Conservation (phyloP, 2,113 vertebrate genomes). For the Microtus pennsylvanicus region DNA sequence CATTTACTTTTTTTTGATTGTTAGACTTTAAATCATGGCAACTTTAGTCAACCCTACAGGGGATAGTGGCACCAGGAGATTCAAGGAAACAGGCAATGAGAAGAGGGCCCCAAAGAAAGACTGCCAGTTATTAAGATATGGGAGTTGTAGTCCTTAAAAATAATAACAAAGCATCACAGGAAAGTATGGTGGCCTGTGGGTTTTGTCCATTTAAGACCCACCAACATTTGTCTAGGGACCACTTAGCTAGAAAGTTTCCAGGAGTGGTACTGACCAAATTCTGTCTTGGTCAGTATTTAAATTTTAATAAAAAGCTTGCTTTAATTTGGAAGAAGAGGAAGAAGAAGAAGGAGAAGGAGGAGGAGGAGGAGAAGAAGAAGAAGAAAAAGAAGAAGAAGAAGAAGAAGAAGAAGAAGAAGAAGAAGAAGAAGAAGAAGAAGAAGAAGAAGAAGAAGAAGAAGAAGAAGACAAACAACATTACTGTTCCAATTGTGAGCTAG, state of each 20-base stretch:
- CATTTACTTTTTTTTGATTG: neutral
- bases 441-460: too few species aligned
- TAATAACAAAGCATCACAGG: neutral
- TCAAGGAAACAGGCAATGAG: neutral
- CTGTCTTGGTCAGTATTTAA: neutral
- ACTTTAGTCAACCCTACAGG: neutral
- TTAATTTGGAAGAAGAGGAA: neutral
- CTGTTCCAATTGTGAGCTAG: neutral
- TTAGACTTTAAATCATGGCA: neutral
- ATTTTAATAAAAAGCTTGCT: neutral
- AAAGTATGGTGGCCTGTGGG: neutral
- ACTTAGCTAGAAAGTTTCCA: neutral
- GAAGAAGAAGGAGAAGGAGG: accelerated
- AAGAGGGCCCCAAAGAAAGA: neutral
- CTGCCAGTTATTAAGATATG: neutral
- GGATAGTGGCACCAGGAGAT: neutral
- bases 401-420: too few species aligned
- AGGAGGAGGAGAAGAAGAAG: accelerated
- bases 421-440: too few species aligned
- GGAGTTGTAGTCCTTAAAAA: neutral
- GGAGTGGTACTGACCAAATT: neutral
- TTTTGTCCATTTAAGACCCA: neutral
- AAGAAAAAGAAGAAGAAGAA: too few species aligned
- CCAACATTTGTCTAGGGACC: neutral
- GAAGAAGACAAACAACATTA: neutral